A percentile compares a stretch with the other conserved stretches of the same genome.
Conservation (phyloP, 53 echinoderm and acorn worm genomes). For the Antedon mediterranea region DNA sequence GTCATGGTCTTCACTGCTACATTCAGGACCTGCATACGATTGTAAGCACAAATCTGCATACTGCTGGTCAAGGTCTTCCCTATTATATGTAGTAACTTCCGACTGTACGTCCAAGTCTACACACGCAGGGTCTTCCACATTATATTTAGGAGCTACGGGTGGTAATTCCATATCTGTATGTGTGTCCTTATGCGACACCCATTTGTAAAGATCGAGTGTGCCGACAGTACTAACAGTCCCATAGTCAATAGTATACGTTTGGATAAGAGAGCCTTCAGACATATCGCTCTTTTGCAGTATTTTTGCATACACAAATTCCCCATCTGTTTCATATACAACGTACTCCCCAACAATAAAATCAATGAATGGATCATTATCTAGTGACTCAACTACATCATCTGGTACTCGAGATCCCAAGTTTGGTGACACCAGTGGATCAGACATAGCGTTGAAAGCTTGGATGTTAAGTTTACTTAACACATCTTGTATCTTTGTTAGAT, state of each 20-base stretch:
- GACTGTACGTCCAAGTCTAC: too few species aligned
- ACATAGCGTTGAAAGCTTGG: too few species aligned
- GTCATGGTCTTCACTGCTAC: too few species aligned
- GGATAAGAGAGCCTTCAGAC: neutral
- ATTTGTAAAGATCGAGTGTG: constrained; percentile 17
- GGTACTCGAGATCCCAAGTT: constrained; percentile 29
- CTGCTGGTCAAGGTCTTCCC: too few species aligned
- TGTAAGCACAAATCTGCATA: too few species aligned
- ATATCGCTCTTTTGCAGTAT: constrained; percentile 5
- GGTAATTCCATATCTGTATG: neutral
- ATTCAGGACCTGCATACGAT: too few species aligned
- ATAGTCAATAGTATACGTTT: constrained; percentile 12
- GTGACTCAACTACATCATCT: constrained; percentile 29
- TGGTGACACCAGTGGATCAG: too few species aligned
- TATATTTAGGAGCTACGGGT: neutral
- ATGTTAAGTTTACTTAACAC: too few species aligned
- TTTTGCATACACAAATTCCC: constrained; percentile 26
- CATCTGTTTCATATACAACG: constrained; percentile 32
- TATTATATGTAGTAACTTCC: too few species aligned
- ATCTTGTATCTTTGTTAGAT: too few species aligned
- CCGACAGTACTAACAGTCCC: too few species aligned
- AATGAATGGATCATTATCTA: constrained; percentile 53
- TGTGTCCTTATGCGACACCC: constrained; percentile 8
- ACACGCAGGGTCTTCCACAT: neutral
- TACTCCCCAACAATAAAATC: constrained; percentile 29